Conservation (phyloP, 2,888 invertebrate genomes). For the Machimus rusticus region DNA sequence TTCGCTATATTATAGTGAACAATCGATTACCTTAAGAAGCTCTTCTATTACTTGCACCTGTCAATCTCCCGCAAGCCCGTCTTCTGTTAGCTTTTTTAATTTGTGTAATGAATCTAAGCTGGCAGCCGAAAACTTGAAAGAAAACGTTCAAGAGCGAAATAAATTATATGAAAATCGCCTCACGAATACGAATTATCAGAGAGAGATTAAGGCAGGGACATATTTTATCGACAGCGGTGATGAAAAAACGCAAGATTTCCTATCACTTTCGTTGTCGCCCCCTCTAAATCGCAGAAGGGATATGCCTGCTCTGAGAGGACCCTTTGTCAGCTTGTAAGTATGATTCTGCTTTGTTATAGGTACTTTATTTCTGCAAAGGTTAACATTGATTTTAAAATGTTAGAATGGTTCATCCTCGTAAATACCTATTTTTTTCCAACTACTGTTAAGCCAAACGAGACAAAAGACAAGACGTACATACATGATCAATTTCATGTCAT, state of each 20-base stretch:
- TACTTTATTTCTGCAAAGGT: too few relatives aligned
- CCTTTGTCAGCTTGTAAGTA: slow-evolving; percentile 63
- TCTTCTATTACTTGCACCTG: slow-evolving; percentile 32
- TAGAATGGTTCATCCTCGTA: too few relatives aligned
- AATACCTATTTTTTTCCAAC: too few relatives aligned
- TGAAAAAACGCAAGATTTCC: slow-evolving; percentile 61
- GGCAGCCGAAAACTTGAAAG: not conserved
- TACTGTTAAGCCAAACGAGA: too few relatives aligned
- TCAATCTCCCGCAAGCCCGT: slow-evolving; percentile 39
- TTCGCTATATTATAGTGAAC: slow-evolving; percentile 30
- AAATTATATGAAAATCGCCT: not conserved
- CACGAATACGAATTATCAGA: not conserved
- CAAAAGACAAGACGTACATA: too few relatives aligned
- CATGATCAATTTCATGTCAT: too few relatives aligned
- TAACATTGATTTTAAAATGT: too few relatives aligned
- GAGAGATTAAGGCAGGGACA: not conserved
- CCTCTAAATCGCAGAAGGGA: slow-evolving; percentile 62
- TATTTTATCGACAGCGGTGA: slow-evolving; percentile 54
- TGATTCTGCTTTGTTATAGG: not conserved
- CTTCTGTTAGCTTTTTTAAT: not conserved
- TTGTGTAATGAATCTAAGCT: not conserved
- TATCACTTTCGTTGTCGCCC: slow-evolving; percentile 62
- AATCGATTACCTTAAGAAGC: slow-evolving; percentile 33
- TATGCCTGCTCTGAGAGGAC: slow-evolving; percentile 62
- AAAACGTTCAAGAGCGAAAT: not conserved